Conservation (phyloP, 1,140 invertebrate genomes). For the Drosophila cardini region DNA sequence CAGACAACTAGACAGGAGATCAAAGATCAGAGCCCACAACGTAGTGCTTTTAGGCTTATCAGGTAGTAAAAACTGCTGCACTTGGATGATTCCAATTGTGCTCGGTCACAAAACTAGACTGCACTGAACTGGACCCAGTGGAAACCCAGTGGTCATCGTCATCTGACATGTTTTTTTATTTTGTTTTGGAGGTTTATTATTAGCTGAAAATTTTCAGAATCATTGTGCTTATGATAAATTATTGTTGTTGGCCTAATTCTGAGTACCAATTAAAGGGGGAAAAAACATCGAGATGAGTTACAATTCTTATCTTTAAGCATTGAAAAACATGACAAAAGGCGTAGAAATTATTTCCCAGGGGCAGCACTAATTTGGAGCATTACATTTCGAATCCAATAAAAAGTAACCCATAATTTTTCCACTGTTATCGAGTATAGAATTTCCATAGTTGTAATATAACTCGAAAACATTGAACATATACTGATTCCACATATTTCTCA, state of each 20-base stretch:
- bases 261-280: constrained; percentile 69
- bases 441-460: not conserved
- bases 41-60: constrained; percentile 56
- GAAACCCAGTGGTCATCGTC: constrained; percentile 41
- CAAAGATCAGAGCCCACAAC: constrained; percentile 60
- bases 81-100: constrained; percentile 61
- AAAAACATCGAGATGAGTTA: constrained; percentile 28
- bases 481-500: not conserved
- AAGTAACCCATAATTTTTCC: not conserved
- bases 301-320: constrained; percentile 41
- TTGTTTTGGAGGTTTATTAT: constrained; percentile 57
- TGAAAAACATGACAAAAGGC: constrained; percentile 21
- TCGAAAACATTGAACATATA: not conserved
- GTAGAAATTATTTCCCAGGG: constrained; percentile 15
- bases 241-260: constrained; percentile 66
- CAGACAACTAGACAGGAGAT: constrained; percentile 6
- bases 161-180: constrained; percentile 12
- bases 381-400: constrained; percentile 5
- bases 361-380: constrained; percentile 13
- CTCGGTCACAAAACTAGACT: constrained; percentile 1
- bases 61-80: constrained; percentile 76
- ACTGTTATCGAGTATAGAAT: not conserved
- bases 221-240: constrained; percentile 72
- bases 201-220: constrained; percentile 67
- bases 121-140: not conserved